Conservation (phyloP, 2,797 vertebrate species). For the Acropternis orthonyx region DNA sequence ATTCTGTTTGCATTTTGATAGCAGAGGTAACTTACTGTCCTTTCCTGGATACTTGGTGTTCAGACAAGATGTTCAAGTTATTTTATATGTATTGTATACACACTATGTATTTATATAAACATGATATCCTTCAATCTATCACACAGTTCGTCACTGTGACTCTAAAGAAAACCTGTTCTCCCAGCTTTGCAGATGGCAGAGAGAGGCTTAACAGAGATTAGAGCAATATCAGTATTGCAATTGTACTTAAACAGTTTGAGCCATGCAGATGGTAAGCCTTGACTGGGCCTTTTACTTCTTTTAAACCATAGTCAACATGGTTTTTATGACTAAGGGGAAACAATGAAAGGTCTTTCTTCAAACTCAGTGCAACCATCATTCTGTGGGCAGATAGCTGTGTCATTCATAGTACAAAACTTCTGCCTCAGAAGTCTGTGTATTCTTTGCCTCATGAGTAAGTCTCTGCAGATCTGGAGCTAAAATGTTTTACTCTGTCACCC, state of each 20-base stretch:
- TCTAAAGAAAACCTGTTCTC: constrained; percentile 60
- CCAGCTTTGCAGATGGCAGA: constrained; percentile 49
- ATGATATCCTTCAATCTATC: constrained; percentile 45
- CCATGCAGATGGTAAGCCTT: constrained; percentile 37
- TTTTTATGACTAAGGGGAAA: not conserved
- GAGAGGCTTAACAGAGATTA: constrained; percentile 44
- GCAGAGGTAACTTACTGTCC: constrained; percentile 49
- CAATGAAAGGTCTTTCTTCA: not conserved
- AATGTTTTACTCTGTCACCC: not conserved
- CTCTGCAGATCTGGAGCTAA: not conserved
- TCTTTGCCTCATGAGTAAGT: not conserved
- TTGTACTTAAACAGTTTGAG: constrained; percentile 4
- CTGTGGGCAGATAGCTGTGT: not conserved
- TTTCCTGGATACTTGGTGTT: constrained; percentile 48
- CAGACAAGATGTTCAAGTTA: constrained; percentile 48
- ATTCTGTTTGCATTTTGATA: constrained; percentile 52
- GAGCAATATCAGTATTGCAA: constrained; percentile 10
- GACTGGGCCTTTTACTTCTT: not conserved
- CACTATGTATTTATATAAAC: constrained; percentile 51
- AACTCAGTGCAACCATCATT: not conserved
- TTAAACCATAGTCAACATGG: not conserved
- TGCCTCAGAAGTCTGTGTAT: not conserved
- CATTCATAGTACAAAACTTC: not conserved
- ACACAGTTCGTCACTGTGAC: constrained; percentile 1
- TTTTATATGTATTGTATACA: constrained; percentile 53